These are phyloP conservation scores for Corythaeola cristata DNA, from an alignment of 2,113 vertebrate genomes.

Conservation along the genomic window DNA sequence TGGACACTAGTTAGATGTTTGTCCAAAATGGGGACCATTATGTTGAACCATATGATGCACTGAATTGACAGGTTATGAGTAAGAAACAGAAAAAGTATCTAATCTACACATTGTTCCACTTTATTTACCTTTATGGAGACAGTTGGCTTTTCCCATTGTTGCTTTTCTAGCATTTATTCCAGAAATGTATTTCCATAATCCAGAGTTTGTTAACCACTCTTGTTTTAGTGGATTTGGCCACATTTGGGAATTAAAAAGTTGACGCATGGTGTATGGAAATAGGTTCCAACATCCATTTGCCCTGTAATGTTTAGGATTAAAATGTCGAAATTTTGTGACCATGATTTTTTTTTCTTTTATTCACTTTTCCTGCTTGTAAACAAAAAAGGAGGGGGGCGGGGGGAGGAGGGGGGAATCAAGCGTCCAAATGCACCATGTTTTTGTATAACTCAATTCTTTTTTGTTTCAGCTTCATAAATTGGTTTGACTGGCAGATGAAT, in stretches of 20 bases:
- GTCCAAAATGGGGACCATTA: conserved; percentile 78
- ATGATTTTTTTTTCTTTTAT: conserved; percentile 73
- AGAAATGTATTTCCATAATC: conserved; percentile 82
- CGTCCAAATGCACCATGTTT: conserved; percentile 60
- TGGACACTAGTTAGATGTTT: conserved; percentile 96
- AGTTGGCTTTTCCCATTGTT: conserved; percentile 84
- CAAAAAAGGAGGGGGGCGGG: neutral
- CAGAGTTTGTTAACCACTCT: conserved; percentile 78
- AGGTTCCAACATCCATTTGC: conserved; percentile 77
- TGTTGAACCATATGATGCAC: conserved; percentile 90
- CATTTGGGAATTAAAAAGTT: conserved; percentile 76
- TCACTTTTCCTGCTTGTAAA: conserved; percentile 67
- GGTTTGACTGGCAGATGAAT: conserved; percentile 73
- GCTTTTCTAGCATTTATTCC: conserved; percentile 85
- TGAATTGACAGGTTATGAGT: conserved; percentile 86
- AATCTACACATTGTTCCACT: conserved; percentile 85
- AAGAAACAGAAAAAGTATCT: conserved; percentile 77
- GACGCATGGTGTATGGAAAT: conserved; percentile 74
- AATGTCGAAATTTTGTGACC: conserved; percentile 81
- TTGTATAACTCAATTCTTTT: conserved; percentile 71
- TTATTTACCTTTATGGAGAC: conserved; percentile 81
- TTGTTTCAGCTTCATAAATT: conserved; percentile 76
- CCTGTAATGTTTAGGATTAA: conserved; percentile 84
- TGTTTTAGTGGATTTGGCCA: conserved; percentile 78
- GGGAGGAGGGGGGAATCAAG: neutral